These are phyloP conservation scores for Papio anubis DNA, from an alignment of 2,113 vertebrate species.

Conservation along the genomic window DNA sequence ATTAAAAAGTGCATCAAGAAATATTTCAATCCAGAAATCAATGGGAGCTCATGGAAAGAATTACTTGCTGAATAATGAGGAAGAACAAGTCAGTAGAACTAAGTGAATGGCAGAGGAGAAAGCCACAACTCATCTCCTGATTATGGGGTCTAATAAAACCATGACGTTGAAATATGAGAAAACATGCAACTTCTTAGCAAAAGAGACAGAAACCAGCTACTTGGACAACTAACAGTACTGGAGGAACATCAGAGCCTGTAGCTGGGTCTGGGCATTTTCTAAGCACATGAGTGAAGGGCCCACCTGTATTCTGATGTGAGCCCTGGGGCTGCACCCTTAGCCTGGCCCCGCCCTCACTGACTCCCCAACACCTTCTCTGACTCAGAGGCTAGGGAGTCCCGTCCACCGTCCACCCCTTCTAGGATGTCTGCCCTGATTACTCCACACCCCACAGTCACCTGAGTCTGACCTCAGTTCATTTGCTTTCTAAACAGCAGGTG, in stretches of 20 bases:
- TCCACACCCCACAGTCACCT: background rate
- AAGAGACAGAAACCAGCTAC: background rate
- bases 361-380: background rate
- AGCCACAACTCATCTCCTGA: constrained; percentile 41
- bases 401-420: background rate
- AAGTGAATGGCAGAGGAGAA: background rate
- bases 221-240: rapidly evolving
- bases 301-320: background rate
- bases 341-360: background rate
- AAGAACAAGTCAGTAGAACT: background rate
- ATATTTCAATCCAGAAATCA: constrained; percentile 44
- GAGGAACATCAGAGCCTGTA: background rate
- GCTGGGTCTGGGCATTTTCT: background rate
- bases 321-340: background rate
- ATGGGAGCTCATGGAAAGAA: background rate
- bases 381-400: background rate
- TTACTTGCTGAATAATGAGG: constrained; percentile 12
- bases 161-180: background rate
- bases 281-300: too few species aligned
- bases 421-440: background rate
- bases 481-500: background rate
- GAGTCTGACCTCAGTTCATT: background rate
- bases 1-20: background rate
- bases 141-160: background rate
- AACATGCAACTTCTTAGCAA: background rate